A percentile compares a stretch with the other conserved stretches of the same genome.
Conservation (phyloP, 2,888 invertebrate species). For the Parelbella ahira region DNA sequence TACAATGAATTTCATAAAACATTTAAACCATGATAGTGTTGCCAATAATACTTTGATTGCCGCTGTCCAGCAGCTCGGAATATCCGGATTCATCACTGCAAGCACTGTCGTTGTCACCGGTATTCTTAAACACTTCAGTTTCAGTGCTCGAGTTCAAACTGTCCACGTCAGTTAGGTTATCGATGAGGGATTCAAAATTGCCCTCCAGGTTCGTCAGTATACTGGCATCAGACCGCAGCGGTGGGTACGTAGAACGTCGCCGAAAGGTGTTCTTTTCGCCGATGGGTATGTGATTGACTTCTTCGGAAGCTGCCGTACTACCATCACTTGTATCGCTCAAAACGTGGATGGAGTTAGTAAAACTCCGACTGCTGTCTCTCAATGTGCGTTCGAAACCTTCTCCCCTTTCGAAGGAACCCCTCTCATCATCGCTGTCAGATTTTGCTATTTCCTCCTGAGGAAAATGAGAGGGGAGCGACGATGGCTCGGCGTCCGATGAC, state of each 20-base stretch:
- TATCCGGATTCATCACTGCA: slow-evolving; percentile 96
- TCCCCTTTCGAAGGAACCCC: slow-evolving; percentile 41
- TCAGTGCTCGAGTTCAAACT: slow-evolving; percentile 64
- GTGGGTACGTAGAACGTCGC: slow-evolving; percentile 70
- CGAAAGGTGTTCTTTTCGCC: slow-evolving; percentile 70
- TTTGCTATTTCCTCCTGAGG: slow-evolving; percentile 62
- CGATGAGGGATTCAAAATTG: slow-evolving; percentile 67
- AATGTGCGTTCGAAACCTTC: slow-evolving; percentile 43
- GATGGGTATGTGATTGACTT: slow-evolving; percentile 71
- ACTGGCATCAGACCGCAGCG: slow-evolving; percentile 49
- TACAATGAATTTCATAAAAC: too few species aligned
- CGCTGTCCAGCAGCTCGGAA: slow-evolving; percentile 86
- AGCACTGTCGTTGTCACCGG: slow-evolving; percentile 87
- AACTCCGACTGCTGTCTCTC: slow-evolving; percentile 42
- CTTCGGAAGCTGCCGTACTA: slow-evolving; percentile 39
- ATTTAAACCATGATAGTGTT: slow-evolving; percentile 72
- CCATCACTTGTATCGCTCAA: slow-evolving; percentile 33
- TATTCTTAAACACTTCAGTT: slow-evolving; percentile 71
- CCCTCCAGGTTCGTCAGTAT: slow-evolving; percentile 53
- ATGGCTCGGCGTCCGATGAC: slow-evolving; percentile 78
- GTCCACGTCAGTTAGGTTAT: slow-evolving; percentile 63
- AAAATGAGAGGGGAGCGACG: slow-evolving; percentile 67
- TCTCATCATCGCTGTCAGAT: slow-evolving; percentile 61
- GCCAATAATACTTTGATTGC: slow-evolving; percentile 71
- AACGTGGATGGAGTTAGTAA: slow-evolving; percentile 41